Evolutionary conservation across 2,113 vertebrate genomes (phyloP).

Genomic region (Sinocyclocheilus grahami): DNA sequence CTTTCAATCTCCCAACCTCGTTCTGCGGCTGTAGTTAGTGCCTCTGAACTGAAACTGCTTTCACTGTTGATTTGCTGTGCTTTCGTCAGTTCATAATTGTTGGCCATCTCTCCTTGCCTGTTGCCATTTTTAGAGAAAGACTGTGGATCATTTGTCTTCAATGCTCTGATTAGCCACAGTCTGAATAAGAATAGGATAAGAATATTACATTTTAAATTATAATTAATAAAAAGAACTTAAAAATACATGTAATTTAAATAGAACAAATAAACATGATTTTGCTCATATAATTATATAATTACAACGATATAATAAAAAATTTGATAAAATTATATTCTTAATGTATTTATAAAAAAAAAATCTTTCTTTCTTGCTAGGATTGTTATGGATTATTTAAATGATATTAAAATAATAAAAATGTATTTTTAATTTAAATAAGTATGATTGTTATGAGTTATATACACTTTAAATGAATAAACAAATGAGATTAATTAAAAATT

Average conservation of each 20-base stretch:
- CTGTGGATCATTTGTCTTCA: background rate
- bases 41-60: background rate
- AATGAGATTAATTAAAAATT: too few species aligned
- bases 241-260: too few species aligned
- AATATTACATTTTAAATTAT: too few species aligned
- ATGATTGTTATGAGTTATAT: background rate
- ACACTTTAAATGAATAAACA: too few species aligned
- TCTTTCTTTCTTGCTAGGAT: background rate
- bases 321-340: too few species aligned
- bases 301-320: too few species aligned
- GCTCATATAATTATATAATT: too few species aligned
- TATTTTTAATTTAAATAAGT: background rate
- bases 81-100: conserved; percentile 22
- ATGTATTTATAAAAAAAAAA: too few species aligned
- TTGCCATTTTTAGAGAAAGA: conserved; percentile 5
- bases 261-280: too few species aligned
- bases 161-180: background rate
- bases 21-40: background rate
- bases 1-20: background rate
- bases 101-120: background rate
- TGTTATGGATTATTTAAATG: background rate
- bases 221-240: too few species aligned
- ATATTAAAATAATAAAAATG: background rate
- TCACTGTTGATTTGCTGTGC: conserved; percentile 9
- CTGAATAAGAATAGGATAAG: background rate